These are phyloP conservation scores for Melanotaenia trifasciata DNA, from an alignment of 2,797 vertebrate genomes.

Conservation along the genomic window DNA sequence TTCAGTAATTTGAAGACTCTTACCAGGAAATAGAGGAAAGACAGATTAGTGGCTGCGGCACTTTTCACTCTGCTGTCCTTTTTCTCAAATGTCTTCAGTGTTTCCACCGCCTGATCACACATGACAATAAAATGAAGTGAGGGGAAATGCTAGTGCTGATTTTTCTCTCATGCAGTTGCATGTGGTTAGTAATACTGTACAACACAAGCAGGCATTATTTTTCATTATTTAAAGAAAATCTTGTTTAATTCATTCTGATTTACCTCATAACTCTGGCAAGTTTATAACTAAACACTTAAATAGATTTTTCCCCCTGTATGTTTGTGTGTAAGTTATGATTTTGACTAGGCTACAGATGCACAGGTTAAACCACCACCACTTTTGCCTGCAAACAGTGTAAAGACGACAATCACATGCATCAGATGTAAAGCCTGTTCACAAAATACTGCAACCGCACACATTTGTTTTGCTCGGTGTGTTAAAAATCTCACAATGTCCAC, in stretches of 20 bases:
- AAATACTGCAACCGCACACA: neutral
- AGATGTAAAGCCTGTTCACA: slow-evolving; percentile 3
- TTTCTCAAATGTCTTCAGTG: slow-evolving; percentile 97
- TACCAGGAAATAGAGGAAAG: slow-evolving; percentile 95
- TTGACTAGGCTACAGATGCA: slow-evolving; percentile 30
- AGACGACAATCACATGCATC: slow-evolving; percentile 46
- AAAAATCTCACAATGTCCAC: neutral
- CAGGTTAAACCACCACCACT: slow-evolving; percentile 21
- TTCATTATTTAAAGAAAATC: no score
- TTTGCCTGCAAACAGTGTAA: neutral
- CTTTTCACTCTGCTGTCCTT: slow-evolving; percentile 98
- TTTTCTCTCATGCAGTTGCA: neutral
- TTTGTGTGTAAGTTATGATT: neutral
- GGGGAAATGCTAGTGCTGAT: neutral
- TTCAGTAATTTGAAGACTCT: slow-evolving; percentile 44
- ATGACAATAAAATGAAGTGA: neutral
- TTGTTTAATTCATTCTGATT: no score
- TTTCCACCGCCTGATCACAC: slow-evolving; percentile 90
- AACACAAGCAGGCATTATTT: neutral
- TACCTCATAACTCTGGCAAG: no score
- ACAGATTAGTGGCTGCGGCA: slow-evolving; percentile 96
- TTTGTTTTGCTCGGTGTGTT: neutral
- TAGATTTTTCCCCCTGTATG: no score
- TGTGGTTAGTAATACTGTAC: neutral
- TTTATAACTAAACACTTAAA: no score